Evolutionary conservation across 2,888 invertebrate genomes (phyloP).

Genomic region (Parasteatoda lunata): DNA sequence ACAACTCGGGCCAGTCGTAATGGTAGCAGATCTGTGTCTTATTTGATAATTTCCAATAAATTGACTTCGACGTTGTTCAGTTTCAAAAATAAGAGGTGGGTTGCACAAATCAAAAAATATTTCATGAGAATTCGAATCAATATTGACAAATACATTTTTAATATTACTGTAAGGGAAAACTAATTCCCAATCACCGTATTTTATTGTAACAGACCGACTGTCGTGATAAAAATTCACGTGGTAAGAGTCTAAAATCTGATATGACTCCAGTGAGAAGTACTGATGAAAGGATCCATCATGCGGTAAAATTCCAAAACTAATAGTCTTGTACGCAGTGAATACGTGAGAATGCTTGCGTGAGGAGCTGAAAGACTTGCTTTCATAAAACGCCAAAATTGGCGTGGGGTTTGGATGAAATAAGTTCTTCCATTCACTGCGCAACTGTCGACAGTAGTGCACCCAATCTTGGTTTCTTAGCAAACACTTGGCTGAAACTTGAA

Average conservation of each 20-base stretch:
- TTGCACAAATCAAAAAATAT: constrained; percentile 51
- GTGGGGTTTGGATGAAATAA: neutral
- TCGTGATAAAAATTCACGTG: constrained; percentile 40
- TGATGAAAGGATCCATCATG: constrained; percentile 37
- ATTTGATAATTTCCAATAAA: neutral
- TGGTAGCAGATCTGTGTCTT: constrained; percentile 14
- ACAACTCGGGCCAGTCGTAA: neutral
- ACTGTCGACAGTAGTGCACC: neutral
- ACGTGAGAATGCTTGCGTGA: neutral
- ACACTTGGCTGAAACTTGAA: constrained; percentile 23
- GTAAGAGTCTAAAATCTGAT: too few relatives aligned
- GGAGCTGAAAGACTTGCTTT: constrained; percentile 26
- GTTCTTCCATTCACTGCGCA: constrained; percentile 33
- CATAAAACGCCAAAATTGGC: constrained; percentile 22
- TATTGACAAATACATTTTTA: constrained; percentile 43
- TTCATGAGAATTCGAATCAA: constrained; percentile 12
- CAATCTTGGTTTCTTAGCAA: neutral
- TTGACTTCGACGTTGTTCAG: neutral
- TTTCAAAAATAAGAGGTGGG: constrained; percentile 36
- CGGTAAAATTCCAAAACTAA: constrained; percentile 36
- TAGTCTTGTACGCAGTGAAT: neutral
- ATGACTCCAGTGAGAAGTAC: neutral
- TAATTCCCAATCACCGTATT: neutral
- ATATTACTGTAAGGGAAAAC: constrained; percentile 29
- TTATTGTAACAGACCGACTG: constrained; percentile 20